phyloP scores from a whole-genome alignment of 2,888 invertebrate genomes.

The Mythimna ferrago region DNA sequence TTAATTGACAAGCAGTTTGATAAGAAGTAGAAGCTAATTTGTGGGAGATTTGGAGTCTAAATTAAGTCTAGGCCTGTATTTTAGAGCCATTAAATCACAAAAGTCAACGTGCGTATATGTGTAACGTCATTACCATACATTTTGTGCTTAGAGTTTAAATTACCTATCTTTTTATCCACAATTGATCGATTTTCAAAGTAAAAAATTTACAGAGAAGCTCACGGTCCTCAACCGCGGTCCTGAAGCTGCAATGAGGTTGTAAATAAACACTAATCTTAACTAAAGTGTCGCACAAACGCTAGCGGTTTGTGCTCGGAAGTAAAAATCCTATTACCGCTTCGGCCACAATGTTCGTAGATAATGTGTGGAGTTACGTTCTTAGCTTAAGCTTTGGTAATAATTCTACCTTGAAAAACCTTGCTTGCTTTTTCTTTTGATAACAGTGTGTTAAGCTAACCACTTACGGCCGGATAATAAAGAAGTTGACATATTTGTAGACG shows the following conservation, averaged over 20 bases:
- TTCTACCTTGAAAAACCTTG: neutral
- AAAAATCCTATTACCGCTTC: slow-evolving; percentile 22
- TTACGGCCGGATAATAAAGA: too few relatives aligned
- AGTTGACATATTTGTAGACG: too few relatives aligned
- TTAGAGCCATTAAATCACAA: too few relatives aligned
- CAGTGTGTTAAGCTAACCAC: neutral
- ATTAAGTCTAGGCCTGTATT: too few relatives aligned
- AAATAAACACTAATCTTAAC: slow-evolving; percentile 33
- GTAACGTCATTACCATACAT: too few relatives aligned
- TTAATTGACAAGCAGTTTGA: too few relatives aligned
- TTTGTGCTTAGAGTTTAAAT: too few relatives aligned
- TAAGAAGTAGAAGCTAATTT: too few relatives aligned
- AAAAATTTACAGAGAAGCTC: neutral
- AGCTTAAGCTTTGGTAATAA: slow-evolving; percentile 1
- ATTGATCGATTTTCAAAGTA: neutral
- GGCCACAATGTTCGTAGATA: slow-evolving; percentile 20
- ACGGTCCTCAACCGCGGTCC: neutral
- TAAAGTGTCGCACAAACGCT: slow-evolving; percentile 19
- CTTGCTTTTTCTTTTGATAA: neutral
- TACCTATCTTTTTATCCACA: neutral
- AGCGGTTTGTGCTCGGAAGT: neutral
- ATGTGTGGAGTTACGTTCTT: neutral
- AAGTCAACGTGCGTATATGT: too few relatives aligned
- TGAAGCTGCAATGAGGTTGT: slow-evolving; percentile 2
- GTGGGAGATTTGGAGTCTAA: too few relatives aligned